Evolutionary conservation across 2,113 vertebrate species (phyloP).

Genomic region (Perccottus glenii): DNA sequence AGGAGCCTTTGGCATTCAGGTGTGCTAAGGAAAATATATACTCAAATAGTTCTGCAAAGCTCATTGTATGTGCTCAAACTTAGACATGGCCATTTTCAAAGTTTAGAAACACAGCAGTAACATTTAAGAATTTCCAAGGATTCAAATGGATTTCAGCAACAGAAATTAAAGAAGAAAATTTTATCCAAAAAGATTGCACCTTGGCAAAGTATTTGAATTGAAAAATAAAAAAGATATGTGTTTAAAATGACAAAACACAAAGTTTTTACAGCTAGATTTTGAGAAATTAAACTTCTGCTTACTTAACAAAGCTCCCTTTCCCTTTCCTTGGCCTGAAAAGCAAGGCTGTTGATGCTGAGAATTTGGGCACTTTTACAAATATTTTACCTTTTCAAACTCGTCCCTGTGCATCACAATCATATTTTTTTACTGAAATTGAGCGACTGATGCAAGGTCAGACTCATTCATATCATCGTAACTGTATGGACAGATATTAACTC

Average conservation of each 20-base stretch:
- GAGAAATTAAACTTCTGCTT: background rate
- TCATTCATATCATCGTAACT: conserved; percentile 7
- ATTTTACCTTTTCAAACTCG: conserved; percentile 6
- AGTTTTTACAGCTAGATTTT: background rate
- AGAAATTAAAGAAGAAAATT: background rate
- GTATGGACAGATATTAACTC: background rate
- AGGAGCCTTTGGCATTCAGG: too few relatives aligned
- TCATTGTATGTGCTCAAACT: too few relatives aligned
- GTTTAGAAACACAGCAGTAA: too few relatives aligned
- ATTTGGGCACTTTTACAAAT: background rate
- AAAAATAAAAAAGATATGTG: background rate
- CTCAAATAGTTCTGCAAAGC: too few relatives aligned
- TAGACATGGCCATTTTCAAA: too few relatives aligned
- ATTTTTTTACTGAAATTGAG: too few relatives aligned
- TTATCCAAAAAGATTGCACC: background rate
- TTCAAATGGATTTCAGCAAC: background rate
- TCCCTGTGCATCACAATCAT: conserved; percentile 8
- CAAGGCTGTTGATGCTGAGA: background rate
- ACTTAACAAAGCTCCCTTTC: background rate
- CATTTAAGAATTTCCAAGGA: background rate
- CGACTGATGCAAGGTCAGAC: background rate
- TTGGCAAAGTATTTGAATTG: background rate
- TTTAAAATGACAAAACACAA: conserved; percentile 1
- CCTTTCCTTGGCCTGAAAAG: conserved; percentile 1
- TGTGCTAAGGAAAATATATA: too few relatives aligned